These are phyloP conservation scores for Schizopygopsis pylzovi DNA, from an alignment of 2,797 vertebrate species.

Conservation along the genomic window DNA sequence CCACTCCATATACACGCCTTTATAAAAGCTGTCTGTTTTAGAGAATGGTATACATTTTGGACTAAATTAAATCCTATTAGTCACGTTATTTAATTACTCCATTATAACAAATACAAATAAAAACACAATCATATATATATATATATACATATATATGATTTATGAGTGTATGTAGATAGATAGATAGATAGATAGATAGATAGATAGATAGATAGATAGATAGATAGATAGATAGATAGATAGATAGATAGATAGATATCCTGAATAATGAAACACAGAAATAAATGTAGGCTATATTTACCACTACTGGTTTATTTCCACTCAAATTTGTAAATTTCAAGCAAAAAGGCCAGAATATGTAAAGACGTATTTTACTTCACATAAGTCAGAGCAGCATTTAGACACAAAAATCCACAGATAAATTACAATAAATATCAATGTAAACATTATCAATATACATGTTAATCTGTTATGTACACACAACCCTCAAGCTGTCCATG, in stretches of 20 bases:
- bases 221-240: too few species aligned
- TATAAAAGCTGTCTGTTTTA: not conserved
- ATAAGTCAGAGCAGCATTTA: slow-evolving; percentile 66
- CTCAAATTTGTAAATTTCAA: not conserved
- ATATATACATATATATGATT: not conserved
- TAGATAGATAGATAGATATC: not conserved
- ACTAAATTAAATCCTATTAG: not conserved
- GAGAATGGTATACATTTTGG: not conserved
- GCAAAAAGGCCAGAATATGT: not conserved
- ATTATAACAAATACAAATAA: too few species aligned
- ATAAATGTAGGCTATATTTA: not conserved
- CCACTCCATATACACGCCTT: not conserved
- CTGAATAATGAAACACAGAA: not conserved
- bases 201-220: not conserved
- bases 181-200: too few species aligned
- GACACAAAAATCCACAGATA: slow-evolving; percentile 64
- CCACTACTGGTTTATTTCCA: slow-evolving; percentile 13
- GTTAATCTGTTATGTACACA: slow-evolving; percentile 63
- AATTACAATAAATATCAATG: slow-evolving; percentile 70
- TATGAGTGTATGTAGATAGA: too few species aligned
- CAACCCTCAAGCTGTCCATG: slow-evolving; percentile 70
- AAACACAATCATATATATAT: not conserved
- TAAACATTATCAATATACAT: slow-evolving; percentile 71
- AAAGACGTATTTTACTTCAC: slow-evolving; percentile 56
- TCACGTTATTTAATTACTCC: too few species aligned